Evolutionary conservation across 2,888 invertebrate species (phyloP).

Genomic region (Linnaemya tessellans): DNA sequence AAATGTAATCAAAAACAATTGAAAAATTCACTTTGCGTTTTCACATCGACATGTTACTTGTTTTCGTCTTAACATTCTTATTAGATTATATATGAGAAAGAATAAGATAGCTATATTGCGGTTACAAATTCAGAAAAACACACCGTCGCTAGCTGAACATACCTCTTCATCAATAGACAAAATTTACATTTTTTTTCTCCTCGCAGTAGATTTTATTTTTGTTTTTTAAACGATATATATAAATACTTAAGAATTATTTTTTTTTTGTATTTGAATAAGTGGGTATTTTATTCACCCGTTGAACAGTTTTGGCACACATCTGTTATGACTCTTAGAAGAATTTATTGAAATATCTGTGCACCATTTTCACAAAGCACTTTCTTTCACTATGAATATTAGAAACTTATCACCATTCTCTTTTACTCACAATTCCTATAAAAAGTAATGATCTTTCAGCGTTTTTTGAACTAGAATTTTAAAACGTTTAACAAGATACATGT

Average conservation of each 20-base stretch:
- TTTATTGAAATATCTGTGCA: constrained; percentile 25
- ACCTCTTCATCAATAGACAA: constrained; percentile 53
- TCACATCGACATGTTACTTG: constrained; percentile 72
- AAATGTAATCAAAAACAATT: constrained; percentile 67
- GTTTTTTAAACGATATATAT: not conserved
- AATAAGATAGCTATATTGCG: constrained; percentile 52
- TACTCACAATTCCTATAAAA: not conserved
- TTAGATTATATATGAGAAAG: constrained; percentile 62
- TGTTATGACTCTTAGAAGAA: constrained; percentile 1
- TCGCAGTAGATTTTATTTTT: constrained; percentile 7
- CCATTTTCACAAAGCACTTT: constrained; percentile 55
- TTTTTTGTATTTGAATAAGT: not conserved
- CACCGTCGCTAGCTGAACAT: constrained; percentile 62
- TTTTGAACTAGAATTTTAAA: not conserved
- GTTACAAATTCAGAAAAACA: constrained; percentile 1
- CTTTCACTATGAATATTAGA: constrained; percentile 21
- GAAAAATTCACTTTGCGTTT: constrained; percentile 63
- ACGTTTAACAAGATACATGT: too few relatives aligned
- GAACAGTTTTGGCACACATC: not conserved
- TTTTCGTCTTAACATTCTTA: constrained; percentile 72
- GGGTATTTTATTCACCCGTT: not conserved
- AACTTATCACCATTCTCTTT: constrained; percentile 37
- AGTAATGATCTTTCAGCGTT: not conserved
- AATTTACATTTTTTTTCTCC: constrained; percentile 15
- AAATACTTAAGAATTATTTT: not conserved